Conservation (phyloP, 2,113 vertebrate genomes). For the Caranx ignobilis region DNA sequence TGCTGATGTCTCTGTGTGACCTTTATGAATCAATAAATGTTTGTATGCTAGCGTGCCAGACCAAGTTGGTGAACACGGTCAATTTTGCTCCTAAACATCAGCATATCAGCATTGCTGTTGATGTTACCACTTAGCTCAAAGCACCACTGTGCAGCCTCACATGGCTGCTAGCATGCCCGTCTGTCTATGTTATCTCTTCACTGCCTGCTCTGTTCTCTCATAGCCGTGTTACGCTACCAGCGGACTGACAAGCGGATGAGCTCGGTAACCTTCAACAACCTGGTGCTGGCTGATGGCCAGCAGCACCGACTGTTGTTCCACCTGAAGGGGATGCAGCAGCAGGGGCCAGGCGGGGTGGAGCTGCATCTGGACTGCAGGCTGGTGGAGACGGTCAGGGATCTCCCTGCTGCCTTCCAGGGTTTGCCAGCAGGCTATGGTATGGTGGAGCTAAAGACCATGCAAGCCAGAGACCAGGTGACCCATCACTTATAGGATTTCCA, state of each 20-base stretch:
- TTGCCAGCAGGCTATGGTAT: slow-evolving; percentile 80
- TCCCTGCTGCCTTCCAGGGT: slow-evolving; percentile 89
- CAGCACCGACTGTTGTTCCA: slow-evolving; percentile 92
- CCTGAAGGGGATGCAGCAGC: slow-evolving; percentile 88
- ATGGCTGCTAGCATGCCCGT: no score
- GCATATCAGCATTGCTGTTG: no score
- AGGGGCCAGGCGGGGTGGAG: slow-evolving; percentile 84
- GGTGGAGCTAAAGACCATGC: slow-evolving; percentile 90
- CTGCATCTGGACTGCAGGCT: slow-evolving; percentile 94
- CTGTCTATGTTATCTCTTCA: not conserved
- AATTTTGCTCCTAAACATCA: no score
- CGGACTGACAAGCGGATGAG: slow-evolving; percentile 90
- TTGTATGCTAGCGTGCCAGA: not conserved
- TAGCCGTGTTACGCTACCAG: slow-evolving; percentile 92
- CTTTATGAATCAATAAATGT: not conserved
- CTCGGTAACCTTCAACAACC: slow-evolving; percentile 92
- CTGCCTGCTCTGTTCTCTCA: not conserved
- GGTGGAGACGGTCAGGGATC: slow-evolving; percentile 88
- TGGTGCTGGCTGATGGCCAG: slow-evolving; percentile 92
- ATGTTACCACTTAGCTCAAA: not conserved
- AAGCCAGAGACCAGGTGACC: slow-evolving; percentile 88
- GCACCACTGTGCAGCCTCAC: not conserved
- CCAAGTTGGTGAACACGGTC: not conserved
- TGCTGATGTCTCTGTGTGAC: no score
- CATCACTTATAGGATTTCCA: slow-evolving; percentile 32